Percentiles rank a stretch among this genome's conserved stretches.
These are phyloP conservation scores for Hyposoter didymator DNA, from an alignment of 2,888 invertebrate genomes.

Conservation along the genomic window DNA sequence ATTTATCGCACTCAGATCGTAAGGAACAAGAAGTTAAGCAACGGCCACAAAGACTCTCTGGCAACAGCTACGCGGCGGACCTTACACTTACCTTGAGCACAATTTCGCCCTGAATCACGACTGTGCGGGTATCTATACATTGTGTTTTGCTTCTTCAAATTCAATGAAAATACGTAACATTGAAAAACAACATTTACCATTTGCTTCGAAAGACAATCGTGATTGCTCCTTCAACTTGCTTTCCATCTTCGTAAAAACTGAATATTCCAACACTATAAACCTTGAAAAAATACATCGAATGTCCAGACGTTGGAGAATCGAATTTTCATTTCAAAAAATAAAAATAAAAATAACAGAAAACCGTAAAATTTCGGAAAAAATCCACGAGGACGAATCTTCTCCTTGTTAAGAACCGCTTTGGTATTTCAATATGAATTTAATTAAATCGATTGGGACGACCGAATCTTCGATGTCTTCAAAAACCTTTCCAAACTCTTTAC, in stretches of 20 bases:
- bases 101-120: constrained; percentile 33
- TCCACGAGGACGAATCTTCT: neutral
- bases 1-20: constrained; percentile 77
- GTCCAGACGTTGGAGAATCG: neutral
- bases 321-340: neutral
- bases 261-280: neutral
- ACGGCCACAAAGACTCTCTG: constrained; percentile 70
- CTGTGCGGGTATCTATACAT: neutral
- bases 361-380: neutral
- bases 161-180: neutral
- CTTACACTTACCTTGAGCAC: constrained; percentile 29
- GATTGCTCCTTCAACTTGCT: neutral
- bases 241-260: neutral
- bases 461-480: no score
- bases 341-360: neutral
- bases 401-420: neutral
- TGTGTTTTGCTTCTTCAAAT: constrained; percentile 8
- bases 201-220: neutral
- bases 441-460: no score
- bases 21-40: constrained; percentile 66
- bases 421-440: neutral
- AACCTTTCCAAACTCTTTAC: no score
- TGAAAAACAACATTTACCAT: neutral
- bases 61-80: constrained; percentile 23
- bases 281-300: neutral